These are phyloP conservation scores for Atherinosoma microstoma DNA, from an alignment of 2,797 vertebrate genomes.

Conservation along the genomic window DNA sequence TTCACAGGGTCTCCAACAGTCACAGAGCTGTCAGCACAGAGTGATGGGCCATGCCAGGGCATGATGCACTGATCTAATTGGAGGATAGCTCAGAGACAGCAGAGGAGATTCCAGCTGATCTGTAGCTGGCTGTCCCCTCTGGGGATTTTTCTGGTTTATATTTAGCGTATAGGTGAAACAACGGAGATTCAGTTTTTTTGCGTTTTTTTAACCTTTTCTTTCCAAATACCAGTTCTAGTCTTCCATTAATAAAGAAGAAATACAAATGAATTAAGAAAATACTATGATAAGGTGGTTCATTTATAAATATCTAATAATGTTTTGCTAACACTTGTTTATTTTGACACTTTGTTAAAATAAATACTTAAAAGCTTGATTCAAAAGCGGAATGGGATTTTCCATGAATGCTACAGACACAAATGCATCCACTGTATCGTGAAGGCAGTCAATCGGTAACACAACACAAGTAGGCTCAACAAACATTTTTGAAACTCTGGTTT, in stretches of 20 bases:
- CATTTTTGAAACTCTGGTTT: constrained; percentile 65
- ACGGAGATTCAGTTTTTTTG: neutral
- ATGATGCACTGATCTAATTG: constrained; percentile 75
- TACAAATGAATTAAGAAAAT: neutral
- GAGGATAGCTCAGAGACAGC: constrained; percentile 64
- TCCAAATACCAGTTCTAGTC: neutral
- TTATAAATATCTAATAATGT: too few relatives aligned
- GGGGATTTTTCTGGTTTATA: constrained; percentile 51
- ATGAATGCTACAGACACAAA: constrained; percentile 9
- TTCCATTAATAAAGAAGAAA: neutral
- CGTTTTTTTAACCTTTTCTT: neutral
- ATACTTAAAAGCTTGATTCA: constrained; percentile 28
- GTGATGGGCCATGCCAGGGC: constrained; percentile 70
- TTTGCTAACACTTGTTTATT: too few relatives aligned
- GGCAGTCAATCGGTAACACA: constrained; percentile 39
- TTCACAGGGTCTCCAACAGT: constrained; percentile 64
- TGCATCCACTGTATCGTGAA: constrained; percentile 15
- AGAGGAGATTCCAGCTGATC: constrained; percentile 61
- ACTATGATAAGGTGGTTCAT: neutral
- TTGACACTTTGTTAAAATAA: neutral
- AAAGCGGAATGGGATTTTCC: constrained; percentile 28
- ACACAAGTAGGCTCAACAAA: constrained; percentile 38
- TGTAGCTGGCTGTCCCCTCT: constrained; percentile 43
- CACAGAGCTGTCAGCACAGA: constrained; percentile 72
- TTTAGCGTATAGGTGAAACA: constrained; percentile 48